Percentiles rank a stretch among this genome's conserved stretches.
Evolutionary conservation across 2,888 invertebrate genomes (phyloP).

Genomic region (Luperina testacea): DNA sequence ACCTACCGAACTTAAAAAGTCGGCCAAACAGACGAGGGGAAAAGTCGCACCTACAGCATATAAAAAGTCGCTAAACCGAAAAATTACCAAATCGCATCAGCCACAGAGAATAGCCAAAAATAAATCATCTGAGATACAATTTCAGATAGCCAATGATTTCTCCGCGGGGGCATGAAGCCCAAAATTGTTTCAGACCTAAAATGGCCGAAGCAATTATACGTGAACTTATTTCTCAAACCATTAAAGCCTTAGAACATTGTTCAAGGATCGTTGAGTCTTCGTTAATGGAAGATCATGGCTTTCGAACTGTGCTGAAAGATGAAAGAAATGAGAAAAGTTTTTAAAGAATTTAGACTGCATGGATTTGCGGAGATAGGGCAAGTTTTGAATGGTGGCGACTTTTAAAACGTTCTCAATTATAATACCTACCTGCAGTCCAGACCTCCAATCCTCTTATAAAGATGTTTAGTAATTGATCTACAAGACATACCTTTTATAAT

Average conservation of each 20-base stretch:
- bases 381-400: conserved; percentile 8
- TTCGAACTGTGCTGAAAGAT: conserved; percentile 50
- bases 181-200: conserved; percentile 59
- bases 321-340: conserved; percentile 59
- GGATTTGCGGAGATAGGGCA: conserved; percentile 40
- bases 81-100: conserved; percentile 17
- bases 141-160: conserved; percentile 56
- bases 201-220: conserved; percentile 68
- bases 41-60: not conserved
- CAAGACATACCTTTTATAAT: conserved; percentile 38
- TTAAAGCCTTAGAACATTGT: conserved; percentile 68
- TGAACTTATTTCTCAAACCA: conserved; percentile 73
- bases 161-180: conserved; percentile 37
- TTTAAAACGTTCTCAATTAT: not conserved
- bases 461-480: not conserved
- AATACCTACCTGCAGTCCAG: not conserved
- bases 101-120: conserved; percentile 33
- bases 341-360: conserved; percentile 49
- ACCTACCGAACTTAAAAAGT: not conserved
- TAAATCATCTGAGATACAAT: conserved; percentile 60
- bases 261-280: conserved; percentile 65
- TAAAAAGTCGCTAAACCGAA: conserved; percentile 18
- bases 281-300: conserved; percentile 59
- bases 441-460: not conserved
- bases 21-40: not conserved